These are phyloP conservation scores for Oplegnathus fasciatus DNA, from an alignment of 2,113 vertebrate species.

Conservation along the genomic window DNA sequence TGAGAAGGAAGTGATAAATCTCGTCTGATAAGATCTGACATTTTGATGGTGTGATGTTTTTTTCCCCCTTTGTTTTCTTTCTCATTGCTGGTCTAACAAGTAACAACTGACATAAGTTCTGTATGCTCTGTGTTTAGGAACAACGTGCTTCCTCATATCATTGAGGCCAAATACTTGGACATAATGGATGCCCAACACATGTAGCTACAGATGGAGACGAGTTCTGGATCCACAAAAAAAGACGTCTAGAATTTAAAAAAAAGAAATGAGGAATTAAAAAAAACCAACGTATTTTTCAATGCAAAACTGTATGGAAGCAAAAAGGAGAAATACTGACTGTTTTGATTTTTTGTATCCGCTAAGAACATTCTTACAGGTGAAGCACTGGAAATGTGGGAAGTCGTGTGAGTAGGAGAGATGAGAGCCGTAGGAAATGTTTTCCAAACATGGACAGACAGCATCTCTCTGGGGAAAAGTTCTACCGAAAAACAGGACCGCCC, in stretches of 20 bases:
- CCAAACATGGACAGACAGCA: constrained; percentile 36
- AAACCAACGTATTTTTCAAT: constrained; percentile 78
- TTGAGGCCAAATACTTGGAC: constrained; percentile 97
- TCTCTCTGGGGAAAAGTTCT: constrained; percentile 48
- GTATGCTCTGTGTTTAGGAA: constrained; percentile 86
- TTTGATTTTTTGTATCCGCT: constrained; percentile 80
- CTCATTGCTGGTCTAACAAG: not conserved
- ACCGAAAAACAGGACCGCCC: constrained; percentile 47
- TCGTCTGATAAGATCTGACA: constrained; percentile 29
- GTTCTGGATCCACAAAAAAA: constrained; percentile 14
- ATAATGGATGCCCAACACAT: constrained; percentile 96
- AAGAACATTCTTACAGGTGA: constrained; percentile 75
- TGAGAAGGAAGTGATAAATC: constrained; percentile 2
- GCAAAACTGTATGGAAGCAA: constrained; percentile 81
- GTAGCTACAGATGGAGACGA: constrained; percentile 71
- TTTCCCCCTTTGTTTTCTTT: not conserved
- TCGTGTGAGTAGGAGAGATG: constrained; percentile 41
- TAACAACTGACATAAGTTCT: constrained; percentile 17
- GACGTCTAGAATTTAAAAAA: constrained; percentile 42
- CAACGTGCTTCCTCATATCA: constrained; percentile 94
- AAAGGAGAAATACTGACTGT: constrained; percentile 69
- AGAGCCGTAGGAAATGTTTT: constrained; percentile 48
- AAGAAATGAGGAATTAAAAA: constrained; percentile 44
- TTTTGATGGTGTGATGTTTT: not conserved
- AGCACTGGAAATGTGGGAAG: constrained; percentile 74